These are phyloP conservation scores for Anolis apletophallus DNA, from an alignment of 2,797 vertebrate genomes.

Conservation along the genomic window DNA sequence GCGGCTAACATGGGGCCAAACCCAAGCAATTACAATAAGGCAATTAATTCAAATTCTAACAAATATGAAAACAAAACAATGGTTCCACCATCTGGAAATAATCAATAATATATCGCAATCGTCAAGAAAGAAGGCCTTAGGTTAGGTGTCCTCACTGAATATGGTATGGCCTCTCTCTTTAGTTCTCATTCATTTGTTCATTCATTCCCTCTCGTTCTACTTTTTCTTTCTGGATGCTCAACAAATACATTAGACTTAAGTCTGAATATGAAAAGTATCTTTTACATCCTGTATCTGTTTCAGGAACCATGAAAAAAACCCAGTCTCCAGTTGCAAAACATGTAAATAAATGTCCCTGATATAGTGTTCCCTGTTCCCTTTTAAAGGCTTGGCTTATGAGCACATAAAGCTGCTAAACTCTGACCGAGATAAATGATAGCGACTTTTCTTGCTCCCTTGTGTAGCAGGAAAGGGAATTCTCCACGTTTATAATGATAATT, in stretches of 20 bases:
- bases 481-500: slow-evolving; percentile 10
- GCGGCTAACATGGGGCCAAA: no score
- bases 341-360: not conserved
- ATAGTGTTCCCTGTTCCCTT: not conserved
- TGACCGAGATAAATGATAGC: not conserved
- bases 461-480: slow-evolving; percentile 29
- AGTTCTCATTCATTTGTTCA: no score
- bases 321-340: not conserved
- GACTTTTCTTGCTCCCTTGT: slow-evolving; percentile 37
- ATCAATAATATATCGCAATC: no score
- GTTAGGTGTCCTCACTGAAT: not conserved
- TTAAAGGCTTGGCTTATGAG: not conserved
- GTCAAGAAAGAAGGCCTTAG: not conserved
- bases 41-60: no score
- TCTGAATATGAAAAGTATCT: not conserved
- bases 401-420: not conserved
- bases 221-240: not conserved
- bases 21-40: no score
- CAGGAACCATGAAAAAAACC: not conserved
- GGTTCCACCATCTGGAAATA: no score
- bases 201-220: no score
- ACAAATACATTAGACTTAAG: not conserved
- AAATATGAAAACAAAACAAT: no score
- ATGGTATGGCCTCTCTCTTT: not conserved
- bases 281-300: not conserved